Evolutionary conservation across 1,140 invertebrate genomes (phyloP), one percentile per base, ranked within the genome.

Genomic region (Halictus rubicundus): DNA sequence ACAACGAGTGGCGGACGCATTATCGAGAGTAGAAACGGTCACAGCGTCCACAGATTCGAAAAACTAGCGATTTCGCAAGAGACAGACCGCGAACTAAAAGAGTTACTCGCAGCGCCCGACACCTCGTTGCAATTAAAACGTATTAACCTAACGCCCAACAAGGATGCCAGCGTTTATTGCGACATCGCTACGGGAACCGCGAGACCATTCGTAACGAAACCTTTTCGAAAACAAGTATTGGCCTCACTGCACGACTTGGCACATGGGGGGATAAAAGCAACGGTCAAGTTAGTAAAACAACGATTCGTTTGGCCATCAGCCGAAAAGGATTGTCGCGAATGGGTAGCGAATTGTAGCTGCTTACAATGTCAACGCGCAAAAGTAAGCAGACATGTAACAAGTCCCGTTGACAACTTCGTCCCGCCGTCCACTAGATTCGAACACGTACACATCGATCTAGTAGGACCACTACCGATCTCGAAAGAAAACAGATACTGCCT

Each of bases 401-500:
- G 42, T 9, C 77, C 77, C 6, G 27, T 72, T 12, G 69, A 68
- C 7, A 49, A 27, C 6, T 72, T 72, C 10, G 7, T 21, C 3
- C 42, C 49, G 23, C 65, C 66, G 21, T 59, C 54, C 46, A 25
- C 27, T 59, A 59, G 32, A 37, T 59, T 70, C 49, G 68, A 70
- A 27, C 49, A 52, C 21, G 37, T 70, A 5, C 54, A 60, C 19
- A 39, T 60, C 32, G 37, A 70, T 25, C 27, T 59, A 60, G 57
- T 70, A 25, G 52, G 49, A 1, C 42, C 39, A 0, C 37, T 82
- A 9, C 75, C 75, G 23, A 42, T 52, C 0, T 61, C 23, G 7
- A 25, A 60, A 8, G 81, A 74, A n/a, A 81, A 54, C 57, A 25
- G 27, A n/a, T 89, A 82, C 65, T 81, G 72, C 21, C 49, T 89